These are phyloP conservation scores for Apotomis turbidana DNA, from an alignment of 2,888 invertebrate species.

Conservation along the genomic window DNA sequence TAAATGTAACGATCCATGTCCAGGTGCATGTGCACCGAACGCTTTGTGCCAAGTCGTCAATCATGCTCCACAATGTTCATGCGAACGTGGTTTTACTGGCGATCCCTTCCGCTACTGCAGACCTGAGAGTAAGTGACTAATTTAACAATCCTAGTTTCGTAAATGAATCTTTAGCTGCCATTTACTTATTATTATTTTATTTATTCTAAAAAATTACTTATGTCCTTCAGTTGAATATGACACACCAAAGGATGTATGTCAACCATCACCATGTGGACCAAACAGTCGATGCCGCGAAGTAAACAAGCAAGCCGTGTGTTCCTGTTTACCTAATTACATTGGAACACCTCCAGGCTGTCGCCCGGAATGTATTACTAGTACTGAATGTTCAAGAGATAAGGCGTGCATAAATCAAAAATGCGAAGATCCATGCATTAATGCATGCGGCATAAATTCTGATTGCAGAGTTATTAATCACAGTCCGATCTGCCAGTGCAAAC, in stretches of 20 bases:
- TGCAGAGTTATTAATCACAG: constrained; percentile 91
- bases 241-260: constrained; percentile 82
- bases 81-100: constrained; percentile 87
- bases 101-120: constrained; percentile 88
- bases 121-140: constrained; percentile 79
- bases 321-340: constrained; percentile 87
- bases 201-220: constrained; percentile 4
- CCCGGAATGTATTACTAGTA: constrained; percentile 90
- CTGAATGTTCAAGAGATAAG: constrained; percentile 88
- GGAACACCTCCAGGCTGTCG: constrained; percentile 90
- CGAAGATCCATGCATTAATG: constrained; percentile 88
- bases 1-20: constrained; percentile 90
- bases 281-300: constrained; percentile 90
- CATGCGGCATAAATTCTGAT: constrained; percentile 87
- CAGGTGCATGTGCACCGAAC: constrained; percentile 90
- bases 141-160: constrained; percentile 1
- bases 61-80: constrained; percentile 88
- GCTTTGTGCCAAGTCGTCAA: constrained; percentile 89
- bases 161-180: background rate
- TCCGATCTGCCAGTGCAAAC: constrained; percentile 89
- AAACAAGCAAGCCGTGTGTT: constrained; percentile 89
- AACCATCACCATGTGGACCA: constrained; percentile 89
- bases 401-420: constrained; percentile 92
- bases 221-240: constrained; percentile 59
- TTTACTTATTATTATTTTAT: background rate